Percentiles rank a stretch among this genome's conserved stretches.
Evolutionary conservation across 2,888 invertebrate genomes (phyloP).

Genomic region (Lydus trimaculatus): DNA sequence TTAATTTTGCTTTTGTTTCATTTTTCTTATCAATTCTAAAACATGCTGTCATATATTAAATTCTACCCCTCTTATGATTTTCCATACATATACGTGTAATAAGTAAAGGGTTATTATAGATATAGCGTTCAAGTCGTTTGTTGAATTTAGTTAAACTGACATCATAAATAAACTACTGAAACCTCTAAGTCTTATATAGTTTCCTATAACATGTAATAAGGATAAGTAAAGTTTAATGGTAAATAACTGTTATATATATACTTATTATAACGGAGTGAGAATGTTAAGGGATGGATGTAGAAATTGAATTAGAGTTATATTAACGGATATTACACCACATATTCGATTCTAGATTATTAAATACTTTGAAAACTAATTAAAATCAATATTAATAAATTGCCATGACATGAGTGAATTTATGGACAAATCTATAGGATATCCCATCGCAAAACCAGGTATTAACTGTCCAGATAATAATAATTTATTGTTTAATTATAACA

Average conservation of each 20-base stretch:
- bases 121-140: neutral
- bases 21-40: neutral
- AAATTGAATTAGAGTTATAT: neutral
- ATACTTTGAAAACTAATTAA: neutral
- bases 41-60: neutral
- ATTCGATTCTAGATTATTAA: neutral
- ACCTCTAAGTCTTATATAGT: neutral
- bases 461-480: neutral
- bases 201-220: neutral
- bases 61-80: neutral
- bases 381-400: neutral
- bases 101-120: neutral
- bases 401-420: neutral
- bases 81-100: neutral
- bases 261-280: neutral
- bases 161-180: neutral
- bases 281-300: neutral
- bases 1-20: neutral
- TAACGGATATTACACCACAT: neutral
- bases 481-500: neutral
- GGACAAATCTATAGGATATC: neutral
- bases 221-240: neutral
- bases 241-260: neutral
- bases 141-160: neutral
- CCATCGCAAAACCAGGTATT: neutral